Conservation (phyloP, 1,140 invertebrate genomes). For the Penaeus japonicus region DNA sequence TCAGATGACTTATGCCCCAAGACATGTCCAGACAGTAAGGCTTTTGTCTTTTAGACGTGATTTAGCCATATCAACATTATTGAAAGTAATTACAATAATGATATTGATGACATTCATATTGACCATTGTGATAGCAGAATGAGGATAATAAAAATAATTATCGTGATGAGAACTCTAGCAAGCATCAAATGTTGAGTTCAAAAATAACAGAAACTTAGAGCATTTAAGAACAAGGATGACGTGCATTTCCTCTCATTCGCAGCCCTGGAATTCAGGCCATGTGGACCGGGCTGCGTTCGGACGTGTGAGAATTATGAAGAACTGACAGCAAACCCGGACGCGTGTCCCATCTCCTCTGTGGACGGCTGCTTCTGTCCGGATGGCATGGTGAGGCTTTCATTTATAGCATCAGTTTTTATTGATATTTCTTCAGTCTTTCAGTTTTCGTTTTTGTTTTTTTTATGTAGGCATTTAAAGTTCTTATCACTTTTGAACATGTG, state of each 20-base stretch:
- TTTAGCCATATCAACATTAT: not conserved
- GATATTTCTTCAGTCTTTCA: slow-evolving; percentile 35
- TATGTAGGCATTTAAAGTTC: not conserved
- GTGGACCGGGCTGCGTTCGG: slow-evolving; percentile 72
- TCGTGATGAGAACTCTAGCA: no score
- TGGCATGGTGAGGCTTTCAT: slow-evolving; percentile 68
- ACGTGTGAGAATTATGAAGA: slow-evolving; percentile 71
- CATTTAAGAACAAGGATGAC: no score
- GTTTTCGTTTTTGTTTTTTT: not conserved
- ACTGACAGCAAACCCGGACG: slow-evolving; percentile 61
- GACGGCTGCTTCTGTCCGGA: slow-evolving; percentile 87
- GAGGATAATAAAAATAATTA: no score
- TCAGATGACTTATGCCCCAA: slow-evolving; percentile 71
- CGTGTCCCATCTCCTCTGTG: slow-evolving; percentile 62
- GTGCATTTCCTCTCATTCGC: not conserved
- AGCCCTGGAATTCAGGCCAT: slow-evolving; percentile 74
- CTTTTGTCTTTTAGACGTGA: not conserved
- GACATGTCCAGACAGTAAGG: slow-evolving; percentile 65
- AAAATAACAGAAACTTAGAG: no score
- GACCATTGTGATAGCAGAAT: no score
- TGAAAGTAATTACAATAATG: no score
- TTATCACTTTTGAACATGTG: no score
- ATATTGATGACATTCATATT: no score
- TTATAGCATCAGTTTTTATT: slow-evolving; percentile 63
- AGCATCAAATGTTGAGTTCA: no score